phyloP scores from a whole-genome alignment of 2,113 vertebrate genomes.

The Ariopsis seemanni region DNA sequence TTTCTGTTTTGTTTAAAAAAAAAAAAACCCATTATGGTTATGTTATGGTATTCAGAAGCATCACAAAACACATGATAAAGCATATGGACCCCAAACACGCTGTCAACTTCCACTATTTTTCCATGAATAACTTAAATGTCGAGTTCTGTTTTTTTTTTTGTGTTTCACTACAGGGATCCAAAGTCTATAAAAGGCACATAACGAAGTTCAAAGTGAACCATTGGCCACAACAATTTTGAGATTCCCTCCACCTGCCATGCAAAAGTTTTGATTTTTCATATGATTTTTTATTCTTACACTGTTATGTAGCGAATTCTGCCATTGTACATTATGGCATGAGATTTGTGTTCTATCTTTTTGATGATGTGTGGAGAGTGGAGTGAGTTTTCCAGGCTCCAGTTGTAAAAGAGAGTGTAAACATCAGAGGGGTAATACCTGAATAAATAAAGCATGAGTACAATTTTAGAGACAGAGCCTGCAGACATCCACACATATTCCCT shows the following conservation, averaged over 20 bases:
- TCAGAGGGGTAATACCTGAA: neutral
- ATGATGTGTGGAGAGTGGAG: neutral
- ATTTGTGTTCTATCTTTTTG: neutral
- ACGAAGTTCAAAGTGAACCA: neutral
- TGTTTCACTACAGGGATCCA: neutral
- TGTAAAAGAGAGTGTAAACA: constrained; percentile 9
- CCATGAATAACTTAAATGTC: neutral
- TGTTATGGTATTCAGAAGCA: neutral
- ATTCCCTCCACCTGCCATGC: neutral
- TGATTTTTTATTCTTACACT: constrained; percentile 4
- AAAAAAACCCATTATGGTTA: no score
- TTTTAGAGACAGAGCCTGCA: neutral
- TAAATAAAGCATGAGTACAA: neutral
- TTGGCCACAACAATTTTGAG: neutral
- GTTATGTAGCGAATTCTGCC: neutral
- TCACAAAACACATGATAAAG: neutral
- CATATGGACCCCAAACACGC: neutral
- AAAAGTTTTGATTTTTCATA: neutral
- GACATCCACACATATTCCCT: neutral
- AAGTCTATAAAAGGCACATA: neutral
- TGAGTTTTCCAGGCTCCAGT: neutral
- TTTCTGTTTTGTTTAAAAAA: no score
- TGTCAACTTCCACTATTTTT: neutral
- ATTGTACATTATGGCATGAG: neutral
- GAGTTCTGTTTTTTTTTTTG: neutral